Base-by-base conservation (phyloP, 1,140 invertebrate species). In the Trichomalopsis sarcophagae region DNA sequence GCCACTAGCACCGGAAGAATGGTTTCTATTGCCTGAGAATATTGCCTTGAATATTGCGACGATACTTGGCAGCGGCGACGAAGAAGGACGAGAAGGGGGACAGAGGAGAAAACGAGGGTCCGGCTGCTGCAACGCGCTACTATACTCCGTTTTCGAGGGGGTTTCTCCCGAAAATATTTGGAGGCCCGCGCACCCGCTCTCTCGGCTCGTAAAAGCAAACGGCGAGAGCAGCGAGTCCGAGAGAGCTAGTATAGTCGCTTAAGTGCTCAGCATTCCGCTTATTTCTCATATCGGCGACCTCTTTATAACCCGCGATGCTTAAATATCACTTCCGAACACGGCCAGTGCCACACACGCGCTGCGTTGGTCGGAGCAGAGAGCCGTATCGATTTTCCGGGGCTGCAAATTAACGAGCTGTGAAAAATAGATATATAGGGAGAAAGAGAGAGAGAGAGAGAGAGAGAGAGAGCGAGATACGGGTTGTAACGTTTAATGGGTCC, bases 191-290 rank as follows among this genome's bases (percentile, higher is more conserved):
- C 11, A 55, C 50, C 27, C 81, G 73, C 81, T 87, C 27, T 27
- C 80, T 36, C 80, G 86, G 83, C 87, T 89, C 90, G 89, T 91
- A 90, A 91, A 91, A 91, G 86, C 88, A 89, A 91, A 91, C 89
- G 90, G 87, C 89, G 84, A 86, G 88, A 82, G 86, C 85, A 86
- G 27, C 27, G 78, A 76, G 85, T 84, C 87, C 85, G 40, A 27
- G 27, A 27, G 27, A 87, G 84, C 85, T 44, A 44, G 40, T 44
- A 44, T 85, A 87, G 87, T 86, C 85, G 82, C 87, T 87, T 87
- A 85, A 87, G 83, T 36, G 86, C 86, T 86, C 85, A 85, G 87
- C 88, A 84, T 88, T 86, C 83, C 84, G 86, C 86, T 86, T 87
- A 87, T 88, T 87, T 88, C 87, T 87, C 82, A 84, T 86, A 27